These are phyloP conservation scores for Drosophila leonis DNA, from an alignment of 2,888 invertebrate species.

Conservation along the genomic window DNA sequence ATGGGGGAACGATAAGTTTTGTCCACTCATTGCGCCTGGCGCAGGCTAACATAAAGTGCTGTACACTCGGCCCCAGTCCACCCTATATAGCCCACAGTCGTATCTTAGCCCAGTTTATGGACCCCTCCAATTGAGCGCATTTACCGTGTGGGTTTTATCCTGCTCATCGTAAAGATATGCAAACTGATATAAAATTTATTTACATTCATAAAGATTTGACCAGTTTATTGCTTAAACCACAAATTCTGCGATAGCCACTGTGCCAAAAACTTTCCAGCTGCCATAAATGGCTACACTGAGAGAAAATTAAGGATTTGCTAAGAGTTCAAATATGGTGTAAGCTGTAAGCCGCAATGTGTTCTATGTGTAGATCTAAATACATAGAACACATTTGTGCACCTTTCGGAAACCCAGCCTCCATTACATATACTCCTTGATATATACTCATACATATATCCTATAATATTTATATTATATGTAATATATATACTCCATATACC, in stretches of 20 bases:
- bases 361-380: neutral
- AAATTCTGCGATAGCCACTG: slow-evolving; percentile 17
- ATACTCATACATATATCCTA: no score
- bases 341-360: neutral
- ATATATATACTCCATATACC: no score
- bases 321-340: neutral
- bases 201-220: slow-evolving; percentile 57
- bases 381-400: neutral
- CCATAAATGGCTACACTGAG: slow-evolving; percentile 33
- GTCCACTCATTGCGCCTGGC: slow-evolving; percentile 5
- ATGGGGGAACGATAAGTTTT: slow-evolving; percentile 47
- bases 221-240: slow-evolving; percentile 18
- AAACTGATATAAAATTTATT: neutral
- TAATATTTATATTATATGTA: neutral
- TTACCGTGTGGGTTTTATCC: slow-evolving; percentile 65
- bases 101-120: slow-evolving; percentile 22
- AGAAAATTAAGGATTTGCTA: neutral
- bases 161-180: slow-evolving; percentile 60
- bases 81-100: slow-evolving; percentile 34
- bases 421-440: neutral
- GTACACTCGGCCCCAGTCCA: neutral
- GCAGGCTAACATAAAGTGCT: slow-evolving; percentile 5
- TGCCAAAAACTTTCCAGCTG: slow-evolving; percentile 23
- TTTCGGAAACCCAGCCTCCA: neutral
- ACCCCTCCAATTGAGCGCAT: slow-evolving; percentile 46